Percentiles rank a stretch among this genome's conserved stretches.
Conservation (phyloP, 2,113 vertebrate genomes). For the Rhegmatorhina hoffmannsi region DNA sequence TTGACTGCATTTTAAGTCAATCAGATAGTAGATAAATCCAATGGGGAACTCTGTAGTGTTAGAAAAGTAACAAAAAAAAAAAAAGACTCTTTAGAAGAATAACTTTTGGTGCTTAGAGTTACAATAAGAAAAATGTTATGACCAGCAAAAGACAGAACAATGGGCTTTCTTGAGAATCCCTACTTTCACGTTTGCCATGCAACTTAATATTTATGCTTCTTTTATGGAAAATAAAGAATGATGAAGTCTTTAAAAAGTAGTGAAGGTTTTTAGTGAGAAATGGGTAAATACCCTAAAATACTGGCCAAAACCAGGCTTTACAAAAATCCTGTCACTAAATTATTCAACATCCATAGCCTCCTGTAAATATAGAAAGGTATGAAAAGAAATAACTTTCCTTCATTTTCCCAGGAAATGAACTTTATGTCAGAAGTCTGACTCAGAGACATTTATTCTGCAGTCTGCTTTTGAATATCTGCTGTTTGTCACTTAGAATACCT, state of each 20-base stretch:
- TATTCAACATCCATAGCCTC: neutral
- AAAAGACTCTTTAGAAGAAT: neutral
- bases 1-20: neutral
- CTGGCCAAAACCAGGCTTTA: neutral
- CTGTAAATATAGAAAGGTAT: neutral
- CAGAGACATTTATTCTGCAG: neutral
- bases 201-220: neutral
- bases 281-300: neutral
- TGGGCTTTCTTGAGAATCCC: neutral
- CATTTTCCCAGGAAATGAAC: neutral
- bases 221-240: neutral
- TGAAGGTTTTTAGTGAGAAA: neutral
- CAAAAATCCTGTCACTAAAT: neutral
- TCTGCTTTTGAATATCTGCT: neutral
- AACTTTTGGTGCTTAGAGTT: neutral
- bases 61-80: neutral
- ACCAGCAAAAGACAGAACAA: neutral
- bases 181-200: neutral
- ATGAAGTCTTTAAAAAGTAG: neutral
- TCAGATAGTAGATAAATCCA: neutral
- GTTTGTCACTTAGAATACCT: neutral
- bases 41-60: neutral
- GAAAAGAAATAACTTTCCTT: neutral
- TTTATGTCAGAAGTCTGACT: neutral
- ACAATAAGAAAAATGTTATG: neutral